These are phyloP conservation scores for Uropetala carovei DNA, from an alignment of 2,888 invertebrate species.

Conservation along the genomic window DNA sequence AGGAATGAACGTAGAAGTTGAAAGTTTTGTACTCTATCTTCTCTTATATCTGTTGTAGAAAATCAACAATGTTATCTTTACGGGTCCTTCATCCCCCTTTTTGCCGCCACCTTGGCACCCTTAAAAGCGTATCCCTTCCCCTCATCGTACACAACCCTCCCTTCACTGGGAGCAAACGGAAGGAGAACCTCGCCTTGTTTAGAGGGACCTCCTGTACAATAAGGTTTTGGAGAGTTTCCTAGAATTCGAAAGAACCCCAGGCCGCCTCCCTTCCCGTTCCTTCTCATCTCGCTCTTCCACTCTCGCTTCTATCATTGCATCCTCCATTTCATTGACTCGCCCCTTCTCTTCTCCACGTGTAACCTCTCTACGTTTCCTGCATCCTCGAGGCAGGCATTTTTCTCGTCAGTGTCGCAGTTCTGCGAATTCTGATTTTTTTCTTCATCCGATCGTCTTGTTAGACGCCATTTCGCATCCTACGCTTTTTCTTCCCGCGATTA, in stretches of 20 bases:
- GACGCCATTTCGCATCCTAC: too few species aligned
- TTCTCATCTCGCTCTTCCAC: neutral
- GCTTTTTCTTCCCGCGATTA: too few species aligned
- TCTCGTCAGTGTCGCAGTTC: neutral
- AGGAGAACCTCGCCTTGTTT: neutral
- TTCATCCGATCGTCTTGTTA: too few species aligned
- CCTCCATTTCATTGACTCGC: neutral
- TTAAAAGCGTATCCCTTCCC: neutral
- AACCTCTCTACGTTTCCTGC: neutral
- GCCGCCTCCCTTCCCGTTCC: neutral
- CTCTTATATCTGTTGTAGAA: neutral
- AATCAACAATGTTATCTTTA: neutral
- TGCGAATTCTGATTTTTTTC: neutral
- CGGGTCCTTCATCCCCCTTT: neutral
- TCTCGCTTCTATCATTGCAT: neutral
- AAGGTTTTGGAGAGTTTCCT: neutral
- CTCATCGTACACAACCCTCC: neutral
- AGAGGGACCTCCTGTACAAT: neutral
- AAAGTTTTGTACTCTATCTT: too few species aligned
- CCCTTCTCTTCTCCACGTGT: neutral
- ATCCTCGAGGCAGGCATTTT: neutral
- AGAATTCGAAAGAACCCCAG: neutral
- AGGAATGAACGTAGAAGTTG: too few species aligned
- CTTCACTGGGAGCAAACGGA: neutral
- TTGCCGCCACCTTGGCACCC: neutral